Base-by-base conservation (phyloP, 2,888 invertebrate genomes). In the Acrobasis suavella region DNA sequence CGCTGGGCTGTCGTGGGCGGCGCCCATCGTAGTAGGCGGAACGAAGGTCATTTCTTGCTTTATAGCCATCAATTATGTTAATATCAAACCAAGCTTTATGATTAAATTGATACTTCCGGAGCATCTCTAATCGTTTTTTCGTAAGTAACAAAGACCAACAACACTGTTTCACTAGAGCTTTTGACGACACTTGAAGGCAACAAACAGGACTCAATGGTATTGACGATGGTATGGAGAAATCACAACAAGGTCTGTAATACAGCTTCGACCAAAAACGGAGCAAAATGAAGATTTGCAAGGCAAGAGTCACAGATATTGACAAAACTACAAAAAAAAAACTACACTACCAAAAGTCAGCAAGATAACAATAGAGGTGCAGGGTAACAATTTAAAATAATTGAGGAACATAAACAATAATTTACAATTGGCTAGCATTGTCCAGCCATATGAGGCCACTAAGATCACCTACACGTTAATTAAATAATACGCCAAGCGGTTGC, bases 1-100 rank as follows among this genome's bases (percentile, higher is more conserved):
- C 42, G 56, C 56, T 56, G 56, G 56, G 17, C 56, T 2, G 38
- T 10, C 58, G 83, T 85, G 76, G 85, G 87, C 78, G 85, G 76
- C 77, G 78, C 80, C 81, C 83, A 82, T 78, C 77, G 75, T 75
- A 66, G 81, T 82, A 74, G 86, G 87, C 79, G 80, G 75, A 73
- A 69, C 76, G 81, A 86, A 87, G 87, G 86, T 70, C 82, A 65
- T 65, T 52, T 17, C 49, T 22, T 54, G 50, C 63, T 56, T 56
- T 42, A 56, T 56, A 56, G 56, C 56, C 14, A 42, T 56, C 56
- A 56, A 56, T 56, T 50, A 59, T 15, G 49, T 59, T 50, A 12
- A 50, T 38, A 14, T 16, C 15, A 38, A 50, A 59, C 38, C 15
- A 59, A 17, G 49, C 22, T 46, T 46, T 46, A 38, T 59, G 32